A percentile compares a stretch with the other conserved stretches of the same genome.
Evolutionary conservation across 2,888 invertebrate genomes (phyloP).

Genomic region (Pomacea canaliculata): DNA sequence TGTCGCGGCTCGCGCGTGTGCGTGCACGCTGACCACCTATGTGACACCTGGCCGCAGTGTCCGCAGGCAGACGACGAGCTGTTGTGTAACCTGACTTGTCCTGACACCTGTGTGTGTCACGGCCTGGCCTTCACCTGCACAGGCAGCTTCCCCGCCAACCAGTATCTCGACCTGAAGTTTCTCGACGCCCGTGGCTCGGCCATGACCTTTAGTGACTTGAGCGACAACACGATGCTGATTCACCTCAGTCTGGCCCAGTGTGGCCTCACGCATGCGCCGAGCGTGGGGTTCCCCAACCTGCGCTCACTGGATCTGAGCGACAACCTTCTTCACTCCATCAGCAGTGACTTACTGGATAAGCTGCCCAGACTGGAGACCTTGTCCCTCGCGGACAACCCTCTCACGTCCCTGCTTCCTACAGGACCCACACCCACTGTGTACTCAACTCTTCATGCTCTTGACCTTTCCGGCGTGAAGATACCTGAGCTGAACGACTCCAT

Average conservation of each 20-base stretch:
- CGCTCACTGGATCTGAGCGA: slow-evolving; percentile 23
- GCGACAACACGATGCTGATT: neutral
- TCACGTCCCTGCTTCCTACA: neutral
- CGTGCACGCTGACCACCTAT: slow-evolving; percentile 32
- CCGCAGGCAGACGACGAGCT: slow-evolving; percentile 40
- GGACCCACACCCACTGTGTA: no score
- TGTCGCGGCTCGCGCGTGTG: slow-evolving; percentile 26
- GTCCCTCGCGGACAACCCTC: slow-evolving; percentile 8
- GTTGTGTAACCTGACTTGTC: slow-evolving; percentile 22
- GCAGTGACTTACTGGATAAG: slow-evolving; percentile 1
- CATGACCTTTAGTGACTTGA: neutral
- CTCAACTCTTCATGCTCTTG: neutral
- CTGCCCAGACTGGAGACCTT: slow-evolving; percentile 11
- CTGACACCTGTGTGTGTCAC: slow-evolving; percentile 22
- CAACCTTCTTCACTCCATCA: slow-evolving; percentile 4
- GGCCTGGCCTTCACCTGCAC: slow-evolving; percentile 25
- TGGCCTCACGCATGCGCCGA: neutral
- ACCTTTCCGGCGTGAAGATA: slow-evolving; percentile 21
- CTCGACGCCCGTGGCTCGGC: slow-evolving; percentile 2
- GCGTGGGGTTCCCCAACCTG: slow-evolving; percentile 13
- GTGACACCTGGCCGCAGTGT: slow-evolving; percentile 39
- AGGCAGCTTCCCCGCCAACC: neutral
- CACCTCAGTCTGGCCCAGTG: slow-evolving; percentile 23
- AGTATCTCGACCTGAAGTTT: slow-evolving; percentile 1
- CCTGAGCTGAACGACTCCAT: slow-evolving; percentile 1